Base-by-base conservation (phyloP, 2,888 invertebrate genomes). In the Sminthurides aquaticus region DNA sequence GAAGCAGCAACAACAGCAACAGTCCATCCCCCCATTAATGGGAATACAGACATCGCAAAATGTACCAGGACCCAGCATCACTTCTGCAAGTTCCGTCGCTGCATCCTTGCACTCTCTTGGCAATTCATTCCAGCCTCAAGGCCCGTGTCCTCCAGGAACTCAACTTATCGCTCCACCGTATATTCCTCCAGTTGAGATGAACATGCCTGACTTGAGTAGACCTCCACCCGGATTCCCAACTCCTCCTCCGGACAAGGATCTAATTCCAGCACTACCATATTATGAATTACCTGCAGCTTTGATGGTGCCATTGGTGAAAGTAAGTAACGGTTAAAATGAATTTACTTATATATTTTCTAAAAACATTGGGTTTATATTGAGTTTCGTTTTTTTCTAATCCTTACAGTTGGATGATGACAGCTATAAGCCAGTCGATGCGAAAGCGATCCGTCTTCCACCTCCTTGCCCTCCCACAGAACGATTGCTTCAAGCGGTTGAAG, bases 231-330 rank as follows among this genome's bases (percentile, higher is more conserved):
- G 75, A 15, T 77, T 77, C 69, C 75, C 74, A 27, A 71, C 75
- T 18, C 70, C 71, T 28, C 67, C 70, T 25, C 70, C 72, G 11
- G 72, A 72, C 59, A 70, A 69, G n/a, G 73, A 73, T 27, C 65
- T 71, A 49, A 74, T 74, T 60, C 74, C 74, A 8, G 67, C 68
- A 26, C 64, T 91, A 75, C 95, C 97, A 59, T 99, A 98, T 79
- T 98, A 90, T 78, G 97, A 98, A 78, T 82, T 98, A 70, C 98
- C 99, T 1, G 97, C 98, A 63, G 98, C 97, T 55, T 83, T 99
- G 24, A 97, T 99, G 89, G 95, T 96, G 65, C 94, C 97, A n/a
- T 84, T 97, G 18, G 90, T 99, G 67, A 90, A 89, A 84, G 88
- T 90, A 80, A 79, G 80, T 76, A 57, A 55, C n/a, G n/a, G n/a